A percentile compares a stretch with the other conserved stretches of the same genome.
These are phyloP conservation scores for Danio kyathit DNA, from an alignment of 2,797 vertebrate species.

Conservation along the genomic window DNA sequence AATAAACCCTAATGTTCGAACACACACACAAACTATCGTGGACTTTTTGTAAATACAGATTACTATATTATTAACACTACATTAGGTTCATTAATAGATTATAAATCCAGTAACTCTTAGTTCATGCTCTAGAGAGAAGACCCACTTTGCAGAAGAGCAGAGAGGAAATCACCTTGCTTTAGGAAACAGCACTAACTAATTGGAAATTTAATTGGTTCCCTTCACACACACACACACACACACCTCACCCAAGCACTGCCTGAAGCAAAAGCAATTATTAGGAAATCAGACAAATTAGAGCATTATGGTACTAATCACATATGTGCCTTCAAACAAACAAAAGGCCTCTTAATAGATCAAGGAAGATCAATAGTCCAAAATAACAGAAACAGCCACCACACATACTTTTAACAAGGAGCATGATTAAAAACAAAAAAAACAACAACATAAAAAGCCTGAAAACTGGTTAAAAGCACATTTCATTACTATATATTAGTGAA, in stretches of 20 bases:
- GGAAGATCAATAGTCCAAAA: constrained; percentile 6
- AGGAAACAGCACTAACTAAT: constrained; percentile 64
- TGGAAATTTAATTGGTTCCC: constrained; percentile 71
- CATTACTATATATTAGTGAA: too few relatives aligned
- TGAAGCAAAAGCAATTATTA: constrained; percentile 20
- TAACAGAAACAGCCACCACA: not conserved
- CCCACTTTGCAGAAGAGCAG: constrained; percentile 68
- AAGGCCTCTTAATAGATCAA: not conserved
- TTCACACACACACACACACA: constrained; percentile 30
- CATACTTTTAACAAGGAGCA: not conserved
- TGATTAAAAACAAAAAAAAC: too few relatives aligned
- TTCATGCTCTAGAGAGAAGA: constrained; percentile 67
- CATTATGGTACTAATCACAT: not conserved
- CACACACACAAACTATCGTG: not conserved
- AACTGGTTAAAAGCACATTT: too few relatives aligned
- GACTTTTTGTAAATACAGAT: not conserved
- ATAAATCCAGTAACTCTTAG: constrained; percentile 44
- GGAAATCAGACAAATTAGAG: constrained; percentile 11
- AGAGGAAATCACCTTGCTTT: constrained; percentile 65
- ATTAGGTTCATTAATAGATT: not conserved
- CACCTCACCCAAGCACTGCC: not conserved
- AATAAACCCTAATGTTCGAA: not conserved
- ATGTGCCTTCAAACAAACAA: constrained; percentile 17
- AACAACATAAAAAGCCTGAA: too few relatives aligned
- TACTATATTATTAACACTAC: not conserved